Evolutionary conservation across 2,888 invertebrate species (phyloP), one percentile per base, ranked within the genome.

Genomic region (Xestia sexstrigata): DNA sequence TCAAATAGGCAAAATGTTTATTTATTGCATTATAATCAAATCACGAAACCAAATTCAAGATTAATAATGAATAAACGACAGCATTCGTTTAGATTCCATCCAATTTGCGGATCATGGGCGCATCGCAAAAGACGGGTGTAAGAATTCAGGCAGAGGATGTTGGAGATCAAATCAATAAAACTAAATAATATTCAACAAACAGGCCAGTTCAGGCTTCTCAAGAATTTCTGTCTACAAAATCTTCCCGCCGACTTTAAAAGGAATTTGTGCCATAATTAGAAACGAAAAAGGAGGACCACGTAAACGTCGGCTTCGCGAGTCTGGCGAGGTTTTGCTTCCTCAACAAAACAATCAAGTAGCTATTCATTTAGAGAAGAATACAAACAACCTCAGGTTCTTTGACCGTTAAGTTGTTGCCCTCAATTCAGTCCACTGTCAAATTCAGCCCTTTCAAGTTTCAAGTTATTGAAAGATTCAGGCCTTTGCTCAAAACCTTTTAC

Each of bases 371-470:
- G 68, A 76, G 72, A 77, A 62, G 2, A 73, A 70, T 55, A 66
- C 49, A 78, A 73, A 42, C 26, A 49, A 62, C 58, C 58, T 62
- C 47, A 49, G 45, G 86, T 85, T 78, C 77, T 62, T 78, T 81
- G 81, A 88, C 78, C 87, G 52, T 58, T 45, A n/a, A 75, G 71
- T 35, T 11, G 70, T 35, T 82, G 74, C 35, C 79, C 82, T 60
- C 58, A 77, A 81, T 76, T 75, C 70, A 74, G 65, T 76, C 72
- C 63, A 71, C 26, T 52, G 69, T 17, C 45, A 76, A 74, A 35
- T 78, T 45, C n/a, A 80, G 78, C 69, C 75, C 74, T 70, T 87
- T 81, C 74, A 87, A 75, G 60, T 76, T 79, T 65, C 47, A 74
- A 65, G 71, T 74, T 76, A 84, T 81, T 88, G 74, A 81, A 78